phyloP scores from a whole-genome alignment of 2,113 vertebrate genomes.

The Perca flavescens region DNA sequence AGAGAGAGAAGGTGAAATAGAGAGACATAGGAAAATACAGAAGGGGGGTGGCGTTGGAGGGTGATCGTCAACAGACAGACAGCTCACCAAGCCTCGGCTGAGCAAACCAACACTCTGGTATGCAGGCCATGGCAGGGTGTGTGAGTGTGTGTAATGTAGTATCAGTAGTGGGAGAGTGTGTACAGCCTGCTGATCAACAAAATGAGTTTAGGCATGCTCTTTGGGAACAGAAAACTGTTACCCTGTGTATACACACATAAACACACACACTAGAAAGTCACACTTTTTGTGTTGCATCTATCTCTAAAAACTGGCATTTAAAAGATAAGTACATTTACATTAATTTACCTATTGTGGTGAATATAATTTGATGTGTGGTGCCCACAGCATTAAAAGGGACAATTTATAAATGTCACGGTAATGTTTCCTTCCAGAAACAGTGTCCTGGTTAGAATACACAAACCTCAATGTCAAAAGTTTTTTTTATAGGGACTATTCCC shows the following conservation, averaged over 20 bases:
- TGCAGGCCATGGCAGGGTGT: slow-evolving; percentile 22
- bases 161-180: slow-evolving; percentile 10
- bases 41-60: neutral
- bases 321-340: neutral
- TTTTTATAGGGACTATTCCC: neutral
- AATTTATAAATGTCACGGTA: neutral
- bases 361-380: neutral
- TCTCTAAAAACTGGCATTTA: neutral
- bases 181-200: slow-evolving; percentile 33
- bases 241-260: slow-evolving; percentile 3
- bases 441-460: neutral
- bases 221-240: slow-evolving; percentile 18
- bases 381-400: neutral
- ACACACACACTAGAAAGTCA: neutral
- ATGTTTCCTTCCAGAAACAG: neutral
- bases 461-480: neutral
- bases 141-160: slow-evolving; percentile 5
- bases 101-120: slow-evolving; percentile 51
- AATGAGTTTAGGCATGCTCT: slow-evolving; percentile 65
- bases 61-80: slow-evolving; percentile 40
- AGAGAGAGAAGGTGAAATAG: neutral
- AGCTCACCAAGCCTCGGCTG: slow-evolving; percentile 44
- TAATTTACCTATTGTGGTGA: neutral
- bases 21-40: neutral
- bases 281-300: slow-evolving; percentile 4